A percentile compares a stretch with the other conserved stretches of the same genome.
Evolutionary conservation across 1,140 invertebrate species (phyloP).

Genomic region (Ips nitidus): DNA sequence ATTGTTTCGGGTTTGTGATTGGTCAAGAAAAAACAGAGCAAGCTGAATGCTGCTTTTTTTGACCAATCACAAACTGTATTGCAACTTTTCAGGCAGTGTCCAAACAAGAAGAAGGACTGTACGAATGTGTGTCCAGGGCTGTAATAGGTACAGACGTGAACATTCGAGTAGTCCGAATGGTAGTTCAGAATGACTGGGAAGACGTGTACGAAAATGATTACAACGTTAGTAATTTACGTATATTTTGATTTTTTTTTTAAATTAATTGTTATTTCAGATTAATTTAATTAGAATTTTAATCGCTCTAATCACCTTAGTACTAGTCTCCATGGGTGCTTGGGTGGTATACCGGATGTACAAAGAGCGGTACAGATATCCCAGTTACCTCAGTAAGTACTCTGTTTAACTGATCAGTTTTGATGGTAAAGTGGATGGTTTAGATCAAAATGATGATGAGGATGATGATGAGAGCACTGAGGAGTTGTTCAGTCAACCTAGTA

Average conservation of each 20-base stretch:
- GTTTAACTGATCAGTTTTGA: slow-evolving; percentile 5
- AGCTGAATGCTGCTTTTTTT: too few species aligned
- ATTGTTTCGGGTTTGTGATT: too few species aligned
- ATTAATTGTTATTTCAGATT: slow-evolving; percentile 26
- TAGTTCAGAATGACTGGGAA: slow-evolving; percentile 34
- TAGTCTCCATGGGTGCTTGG: slow-evolving; percentile 32
- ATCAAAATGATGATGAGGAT: slow-evolving; percentile 33
- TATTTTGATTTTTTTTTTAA: neutral
- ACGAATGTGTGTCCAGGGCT: slow-evolving; percentile 38
- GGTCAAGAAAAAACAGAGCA: too few species aligned
- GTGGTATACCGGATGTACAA: slow-evolving; percentile 36
- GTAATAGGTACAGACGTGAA: slow-evolving; percentile 32
- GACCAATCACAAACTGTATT: too few species aligned
- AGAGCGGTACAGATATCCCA: slow-evolving; percentile 34
- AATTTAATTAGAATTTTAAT: slow-evolving; percentile 30
- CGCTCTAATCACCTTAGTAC: slow-evolving; percentile 30
- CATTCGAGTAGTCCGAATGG: slow-evolving; percentile 30
- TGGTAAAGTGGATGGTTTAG: neutral
- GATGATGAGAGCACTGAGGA: slow-evolving; percentile 42
- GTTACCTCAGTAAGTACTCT: slow-evolving; percentile 35
- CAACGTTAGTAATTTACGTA: slow-evolving; percentile 27
- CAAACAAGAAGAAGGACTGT: slow-evolving; percentile 38
- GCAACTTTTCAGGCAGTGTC: slow-evolving; percentile 36
- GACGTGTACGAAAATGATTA: slow-evolving; percentile 37
- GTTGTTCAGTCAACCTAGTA: slow-evolving; percentile 38